Conservation (phyloP, 2,113 vertebrate species). For the Dicentrarchus labrax region DNA sequence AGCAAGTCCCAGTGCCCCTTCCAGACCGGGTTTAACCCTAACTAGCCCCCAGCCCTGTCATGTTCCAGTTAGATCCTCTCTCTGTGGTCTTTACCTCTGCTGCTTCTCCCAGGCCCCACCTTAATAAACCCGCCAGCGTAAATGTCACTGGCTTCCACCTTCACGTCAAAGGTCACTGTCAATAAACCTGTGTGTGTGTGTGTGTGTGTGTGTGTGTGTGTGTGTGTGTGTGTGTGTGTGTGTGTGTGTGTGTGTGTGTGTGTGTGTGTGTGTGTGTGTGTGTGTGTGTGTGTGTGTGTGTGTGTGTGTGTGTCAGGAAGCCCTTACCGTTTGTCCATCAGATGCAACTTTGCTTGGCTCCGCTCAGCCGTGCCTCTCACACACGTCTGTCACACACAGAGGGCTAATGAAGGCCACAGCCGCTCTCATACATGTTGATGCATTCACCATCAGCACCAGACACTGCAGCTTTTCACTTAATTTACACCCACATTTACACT, state of each 20-base stretch:
- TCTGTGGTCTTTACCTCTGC: constrained; percentile 78
- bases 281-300: constrained; percentile 34
- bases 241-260: constrained; percentile 40
- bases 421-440: constrained; percentile 85
- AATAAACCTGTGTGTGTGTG: constrained; percentile 78
- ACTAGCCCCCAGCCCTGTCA: constrained; percentile 77
- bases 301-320: constrained; percentile 60
- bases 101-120: constrained; percentile 77
- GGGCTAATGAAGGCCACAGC: constrained; percentile 85
- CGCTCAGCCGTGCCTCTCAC: constrained; percentile 77
- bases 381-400: constrained; percentile 82
- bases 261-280: constrained; percentile 39
- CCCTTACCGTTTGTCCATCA: constrained; percentile 78
- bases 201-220: constrained; percentile 40
- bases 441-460: constrained; percentile 78
- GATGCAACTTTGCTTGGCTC: constrained; percentile 77
- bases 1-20: constrained; percentile 54
- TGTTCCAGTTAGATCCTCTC: constrained; percentile 75
- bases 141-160: constrained; percentile 85
- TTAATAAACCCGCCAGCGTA: constrained; percentile 84
- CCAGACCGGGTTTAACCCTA: constrained; percentile 70
- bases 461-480: constrained; percentile 79
- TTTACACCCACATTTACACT: constrained; percentile 83
- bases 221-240: constrained; percentile 43
- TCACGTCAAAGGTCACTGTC: constrained; percentile 85